Evolutionary conservation across 2,888 invertebrate species (phyloP).

Genomic region (Heliconius hortense): DNA sequence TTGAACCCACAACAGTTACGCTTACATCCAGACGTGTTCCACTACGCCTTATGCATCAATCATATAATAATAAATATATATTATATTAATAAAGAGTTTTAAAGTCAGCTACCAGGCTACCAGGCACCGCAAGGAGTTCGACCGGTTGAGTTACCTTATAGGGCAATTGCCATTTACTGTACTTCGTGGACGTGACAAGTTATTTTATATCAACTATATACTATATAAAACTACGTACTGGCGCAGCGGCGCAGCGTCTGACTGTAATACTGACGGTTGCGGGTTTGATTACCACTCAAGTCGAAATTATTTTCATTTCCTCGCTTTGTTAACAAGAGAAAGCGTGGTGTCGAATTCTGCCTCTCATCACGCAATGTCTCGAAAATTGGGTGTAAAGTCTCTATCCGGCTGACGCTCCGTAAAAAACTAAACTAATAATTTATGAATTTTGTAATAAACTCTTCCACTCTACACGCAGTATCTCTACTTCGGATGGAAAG

Average conservation of each 20-base stretch:
- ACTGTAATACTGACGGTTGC: not conserved
- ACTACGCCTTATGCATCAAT: no score
- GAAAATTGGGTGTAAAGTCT: no score
- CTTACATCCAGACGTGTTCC: not conserved
- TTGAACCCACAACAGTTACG: not conserved
- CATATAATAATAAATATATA: not conserved
- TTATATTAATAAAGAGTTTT: conserved; percentile 21
- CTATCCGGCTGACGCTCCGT: no score
- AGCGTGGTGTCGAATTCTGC: no score
- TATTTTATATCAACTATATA: conserved; percentile 13
- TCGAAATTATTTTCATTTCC: no score
- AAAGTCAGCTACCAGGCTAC: conserved; percentile 63
- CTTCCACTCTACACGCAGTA: no score
- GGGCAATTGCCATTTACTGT: conserved; percentile 50
- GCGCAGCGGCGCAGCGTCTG: not conserved
- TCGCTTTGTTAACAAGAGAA: not conserved
- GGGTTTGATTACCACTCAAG: not conserved
- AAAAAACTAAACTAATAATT: no score
- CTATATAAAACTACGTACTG: not conserved
- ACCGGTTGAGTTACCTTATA: conserved; percentile 76
- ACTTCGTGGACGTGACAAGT: conserved; percentile 14
- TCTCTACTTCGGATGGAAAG: no score
- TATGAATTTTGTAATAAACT: no score
- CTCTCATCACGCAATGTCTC: not conserved
- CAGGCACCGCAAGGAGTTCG: conserved; percentile 64